These are phyloP conservation scores for Alca torda DNA, from an alignment of 2,797 vertebrate species.

Conservation along the genomic window DNA sequence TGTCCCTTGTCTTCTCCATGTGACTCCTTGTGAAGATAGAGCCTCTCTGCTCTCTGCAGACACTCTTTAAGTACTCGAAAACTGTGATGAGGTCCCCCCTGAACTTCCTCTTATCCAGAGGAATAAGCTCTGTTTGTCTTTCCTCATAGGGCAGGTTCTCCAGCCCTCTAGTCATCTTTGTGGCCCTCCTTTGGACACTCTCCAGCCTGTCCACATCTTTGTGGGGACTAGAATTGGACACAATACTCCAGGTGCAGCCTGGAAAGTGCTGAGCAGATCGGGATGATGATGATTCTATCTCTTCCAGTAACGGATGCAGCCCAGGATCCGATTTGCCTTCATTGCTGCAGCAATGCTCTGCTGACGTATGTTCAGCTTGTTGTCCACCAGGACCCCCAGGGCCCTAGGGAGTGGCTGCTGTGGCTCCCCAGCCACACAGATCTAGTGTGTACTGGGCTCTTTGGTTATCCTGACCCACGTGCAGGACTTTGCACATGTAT, in stretches of 20 bases:
- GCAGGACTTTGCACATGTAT: neutral
- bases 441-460: neutral
- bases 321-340: neutral
- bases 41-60: neutral
- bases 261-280: neutral
- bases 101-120: neutral
- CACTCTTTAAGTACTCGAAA: neutral
- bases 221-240: neutral
- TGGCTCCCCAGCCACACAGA: fast-evolving
- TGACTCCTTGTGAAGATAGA: neutral
- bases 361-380: neutral
- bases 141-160: neutral
- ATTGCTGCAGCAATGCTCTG: neutral
- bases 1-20: neutral
- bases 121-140: neutral
- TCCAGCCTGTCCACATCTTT: neutral
- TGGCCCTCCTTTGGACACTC: neutral
- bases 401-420: neutral
- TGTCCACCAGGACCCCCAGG: neutral
- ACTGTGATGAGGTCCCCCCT: neutral
- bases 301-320: neutral
- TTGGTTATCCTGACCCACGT: neutral
- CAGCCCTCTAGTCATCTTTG: neutral
- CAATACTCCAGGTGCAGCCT: neutral
- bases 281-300: neutral